Evolutionary conservation across 1,140 invertebrate species (phyloP).

Genomic region (Pteromalus puparum): DNA sequence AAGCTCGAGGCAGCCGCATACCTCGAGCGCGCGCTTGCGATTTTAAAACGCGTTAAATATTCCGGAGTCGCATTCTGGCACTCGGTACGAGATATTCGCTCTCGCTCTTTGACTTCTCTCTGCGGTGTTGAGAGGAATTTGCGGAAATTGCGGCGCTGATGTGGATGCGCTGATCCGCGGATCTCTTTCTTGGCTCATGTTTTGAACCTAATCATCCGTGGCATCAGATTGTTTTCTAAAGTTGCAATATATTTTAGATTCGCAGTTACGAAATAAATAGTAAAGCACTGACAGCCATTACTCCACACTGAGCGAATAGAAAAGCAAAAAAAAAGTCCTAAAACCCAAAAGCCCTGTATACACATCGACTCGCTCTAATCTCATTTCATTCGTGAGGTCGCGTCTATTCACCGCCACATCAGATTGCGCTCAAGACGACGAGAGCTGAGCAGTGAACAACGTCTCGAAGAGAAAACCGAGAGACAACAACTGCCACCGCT

Average conservation of each 20-base stretch:
- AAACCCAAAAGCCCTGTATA: background rate
- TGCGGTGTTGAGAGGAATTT: background rate
- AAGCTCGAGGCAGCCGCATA: background rate
- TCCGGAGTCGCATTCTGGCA: background rate
- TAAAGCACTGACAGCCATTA: no score
- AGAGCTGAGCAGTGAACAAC: background rate
- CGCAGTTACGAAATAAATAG: no score
- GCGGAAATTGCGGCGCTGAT: background rate
- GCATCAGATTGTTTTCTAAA: no score
- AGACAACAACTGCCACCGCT: background rate
- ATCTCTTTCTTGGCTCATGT: no score
- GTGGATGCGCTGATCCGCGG: no score
- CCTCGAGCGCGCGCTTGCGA: background rate
- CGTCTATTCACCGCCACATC: background rate
- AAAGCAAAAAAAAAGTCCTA: background rate
- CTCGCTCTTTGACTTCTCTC: background rate
- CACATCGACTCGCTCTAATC: background rate
- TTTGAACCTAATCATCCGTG: no score
- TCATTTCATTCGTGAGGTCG: background rate
- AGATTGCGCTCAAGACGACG: background rate
- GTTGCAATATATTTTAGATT: no score
- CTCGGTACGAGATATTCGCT: background rate
- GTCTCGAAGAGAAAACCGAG: background rate
- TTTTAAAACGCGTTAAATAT: conserved; percentile 14
- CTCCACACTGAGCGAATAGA: no score